These are phyloP conservation scores for Ispidina lecontei DNA, from an alignment of 2,797 vertebrate genomes.

Conservation along the genomic window DNA sequence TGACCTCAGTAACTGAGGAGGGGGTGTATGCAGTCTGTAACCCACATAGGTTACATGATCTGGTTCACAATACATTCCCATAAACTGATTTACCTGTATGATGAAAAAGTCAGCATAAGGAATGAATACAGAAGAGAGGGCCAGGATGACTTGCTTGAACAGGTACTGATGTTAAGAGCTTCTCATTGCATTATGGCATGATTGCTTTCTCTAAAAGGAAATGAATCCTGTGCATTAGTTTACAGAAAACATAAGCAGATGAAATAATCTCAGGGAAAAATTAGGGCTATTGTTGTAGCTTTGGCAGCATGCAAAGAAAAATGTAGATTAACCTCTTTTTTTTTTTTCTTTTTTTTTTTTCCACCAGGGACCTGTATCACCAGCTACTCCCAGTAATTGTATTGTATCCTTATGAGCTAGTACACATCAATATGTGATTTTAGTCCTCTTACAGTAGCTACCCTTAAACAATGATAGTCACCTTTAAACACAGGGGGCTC, in stretches of 20 bases:
- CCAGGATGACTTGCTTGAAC: neutral
- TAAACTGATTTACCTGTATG: neutral
- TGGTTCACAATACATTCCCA: neutral
- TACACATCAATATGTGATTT: neutral
- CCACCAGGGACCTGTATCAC: neutral
- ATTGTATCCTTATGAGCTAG: neutral
- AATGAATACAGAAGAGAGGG: neutral
- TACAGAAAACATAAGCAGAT: conserved; percentile 48
- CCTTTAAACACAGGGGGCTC: neutral
- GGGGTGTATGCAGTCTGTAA: neutral
- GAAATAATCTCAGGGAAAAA: conserved; percentile 10
- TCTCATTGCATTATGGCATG: neutral
- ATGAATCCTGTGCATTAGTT: conserved; percentile 13
- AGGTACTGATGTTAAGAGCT: neutral
- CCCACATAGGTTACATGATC: neutral
- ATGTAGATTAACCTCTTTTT: neutral
- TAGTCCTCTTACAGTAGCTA: neutral
- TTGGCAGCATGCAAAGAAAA: neutral
- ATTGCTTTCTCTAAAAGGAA: conserved; percentile 41
- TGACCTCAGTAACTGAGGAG: neutral
- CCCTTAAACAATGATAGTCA: neutral
- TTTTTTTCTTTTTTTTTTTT: neutral
- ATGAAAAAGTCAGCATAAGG: neutral
- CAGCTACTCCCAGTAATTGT: neutral
- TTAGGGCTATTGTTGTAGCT: neutral